These are phyloP conservation scores for Danaus chrysippus DNA, from an alignment of 2,888 invertebrate genomes.

Conservation along the genomic window DNA sequence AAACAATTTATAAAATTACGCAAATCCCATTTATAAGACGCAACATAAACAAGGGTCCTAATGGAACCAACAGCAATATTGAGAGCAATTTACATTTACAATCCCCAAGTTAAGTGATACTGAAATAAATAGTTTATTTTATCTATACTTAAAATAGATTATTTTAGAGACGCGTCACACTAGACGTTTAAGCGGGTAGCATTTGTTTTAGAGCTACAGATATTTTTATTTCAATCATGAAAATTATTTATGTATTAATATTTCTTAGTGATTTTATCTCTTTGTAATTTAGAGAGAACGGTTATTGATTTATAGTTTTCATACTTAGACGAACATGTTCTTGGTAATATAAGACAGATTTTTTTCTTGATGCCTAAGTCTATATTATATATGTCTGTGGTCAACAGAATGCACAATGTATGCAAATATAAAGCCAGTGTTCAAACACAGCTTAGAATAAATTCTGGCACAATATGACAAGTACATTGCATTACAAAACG, in stretches of 20 bases:
- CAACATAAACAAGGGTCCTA: constrained; percentile 19
- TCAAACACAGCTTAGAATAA: not conserved
- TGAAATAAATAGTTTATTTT: constrained; percentile 18
- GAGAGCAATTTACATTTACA: constrained; percentile 17
- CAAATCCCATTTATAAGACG: constrained; percentile 4
- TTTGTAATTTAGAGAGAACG: too few relatives aligned
- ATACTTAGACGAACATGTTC: too few relatives aligned
- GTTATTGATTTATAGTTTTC: too few relatives aligned
- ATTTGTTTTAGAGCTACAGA: not conserved
- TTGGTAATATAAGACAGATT: too few relatives aligned
- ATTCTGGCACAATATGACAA: constrained; percentile 10
- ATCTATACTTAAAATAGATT: constrained; percentile 10
- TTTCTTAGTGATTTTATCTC: too few relatives aligned
- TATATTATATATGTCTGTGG: too few relatives aligned
- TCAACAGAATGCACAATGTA: not conserved
- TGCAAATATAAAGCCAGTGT: not conserved
- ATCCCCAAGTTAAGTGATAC: constrained; percentile 14
- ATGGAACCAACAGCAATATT: constrained; percentile 11
- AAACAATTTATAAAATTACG: constrained; percentile 7
- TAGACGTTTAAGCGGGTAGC: not conserved
- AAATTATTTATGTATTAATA: not conserved
- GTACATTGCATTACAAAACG: constrained; percentile 9
- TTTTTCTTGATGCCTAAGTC: too few relatives aligned
- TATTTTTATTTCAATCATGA: not conserved
- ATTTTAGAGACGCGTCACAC: constrained; percentile 6